Base-by-base conservation (phyloP, 2,797 vertebrate species). In the Rhynchotus rufescens region DNA sequence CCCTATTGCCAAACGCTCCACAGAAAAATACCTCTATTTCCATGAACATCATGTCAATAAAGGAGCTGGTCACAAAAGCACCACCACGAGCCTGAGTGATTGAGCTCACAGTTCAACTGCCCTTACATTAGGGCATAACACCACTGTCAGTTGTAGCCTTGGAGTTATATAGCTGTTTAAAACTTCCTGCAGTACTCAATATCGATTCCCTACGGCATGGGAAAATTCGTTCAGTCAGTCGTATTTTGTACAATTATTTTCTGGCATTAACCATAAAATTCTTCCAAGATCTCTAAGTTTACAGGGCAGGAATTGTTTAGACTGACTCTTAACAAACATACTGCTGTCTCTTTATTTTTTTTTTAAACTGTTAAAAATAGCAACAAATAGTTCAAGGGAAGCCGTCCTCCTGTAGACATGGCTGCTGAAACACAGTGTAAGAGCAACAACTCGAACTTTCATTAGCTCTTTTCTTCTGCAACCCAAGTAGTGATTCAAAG, bases 31-130 rank as follows among this genome's bases (percentile, higher is more conserved):
- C 47, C 28, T 7, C 69, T 69, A 57, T 28, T 69, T 61, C 36
- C 28, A 38, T 1, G 4, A 1, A 7, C 16, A 6, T 7, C 23
- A 45, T 17, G 69, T 49, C 45, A 68, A 30, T 0, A 30, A 17
- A 44, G 76, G 42, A 60, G 7, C 36, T 12, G 40, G 1, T 22
- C 78, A 66, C 9, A 45, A 15, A 81, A 76, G 45, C 4, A 40
- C 68, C 10, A 30, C 61, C 61, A 57, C 22, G 6, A 2, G 52
- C 30, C 6, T 1, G 30, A 7, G 6, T 0, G 3, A 61, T 0
- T 17, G 14, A 82, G 32, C 11, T 52, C 4, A 3, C 68, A 59
- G 21, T 47, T 45, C 49, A 51, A 1, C 23, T 52, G 57, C 38
- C 40, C 13, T 56, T 20, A 8, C 2, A 9, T 3, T 4, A 57